Percentiles rank a stretch among this genome's conserved stretches.
phyloP scores from a whole-genome alignment of 1,140 invertebrate species.

The Himalopsyche phryganea region DNA sequence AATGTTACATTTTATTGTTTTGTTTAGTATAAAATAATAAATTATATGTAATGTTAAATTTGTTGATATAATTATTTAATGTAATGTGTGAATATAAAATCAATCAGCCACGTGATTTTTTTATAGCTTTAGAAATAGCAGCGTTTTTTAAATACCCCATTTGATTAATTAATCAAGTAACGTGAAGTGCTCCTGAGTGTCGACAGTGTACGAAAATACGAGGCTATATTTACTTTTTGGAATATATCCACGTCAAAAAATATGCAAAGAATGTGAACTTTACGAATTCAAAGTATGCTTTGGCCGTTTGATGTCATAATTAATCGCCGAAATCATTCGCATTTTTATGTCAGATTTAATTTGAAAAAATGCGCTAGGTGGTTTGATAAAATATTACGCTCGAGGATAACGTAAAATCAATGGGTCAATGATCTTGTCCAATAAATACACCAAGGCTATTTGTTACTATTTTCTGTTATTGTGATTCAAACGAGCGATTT shows the following conservation, averaged over 20 bases:
- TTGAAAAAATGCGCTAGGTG: slow-evolving; percentile 15
- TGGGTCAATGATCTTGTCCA: slow-evolving; percentile 6
- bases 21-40: too few relatives aligned
- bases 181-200: background rate
- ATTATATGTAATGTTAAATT: too few relatives aligned
- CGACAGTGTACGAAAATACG: background rate
- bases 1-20: too few relatives aligned
- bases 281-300: slow-evolving; percentile 26
- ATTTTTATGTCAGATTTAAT: slow-evolving; percentile 27
- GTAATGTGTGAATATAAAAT: too few relatives aligned
- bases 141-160: too few relatives aligned
- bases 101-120: too few relatives aligned
- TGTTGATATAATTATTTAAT: too few relatives aligned
- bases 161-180: background rate
- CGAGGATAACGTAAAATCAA: background rate
- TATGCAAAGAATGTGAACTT: slow-evolving; percentile 28
- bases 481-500: background rate
- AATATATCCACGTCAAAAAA: slow-evolving; percentile 17
- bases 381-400: slow-evolving; percentile 9
- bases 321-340: slow-evolving; percentile 33
- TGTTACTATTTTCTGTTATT: background rate
- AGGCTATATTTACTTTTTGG: slow-evolving; percentile 7
- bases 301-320: slow-evolving; percentile 33
- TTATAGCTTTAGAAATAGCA: too few relatives aligned
- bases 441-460: background rate